phyloP scores from a whole-genome alignment of 1,140 invertebrate species.

The Drosophila pseudoobscura region DNA sequence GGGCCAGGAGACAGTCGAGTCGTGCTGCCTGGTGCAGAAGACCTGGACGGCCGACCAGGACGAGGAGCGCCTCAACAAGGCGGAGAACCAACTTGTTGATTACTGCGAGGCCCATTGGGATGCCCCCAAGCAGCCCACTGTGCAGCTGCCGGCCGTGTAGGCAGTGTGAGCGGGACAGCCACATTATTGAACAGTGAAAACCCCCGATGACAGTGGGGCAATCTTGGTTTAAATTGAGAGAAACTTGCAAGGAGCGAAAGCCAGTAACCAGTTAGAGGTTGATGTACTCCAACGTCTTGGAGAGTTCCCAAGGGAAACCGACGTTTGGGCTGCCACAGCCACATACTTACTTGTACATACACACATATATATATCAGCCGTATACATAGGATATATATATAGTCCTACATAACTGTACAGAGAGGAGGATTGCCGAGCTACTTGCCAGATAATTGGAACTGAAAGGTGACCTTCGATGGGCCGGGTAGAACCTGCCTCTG shows the following conservation, averaged over 20 bases:
- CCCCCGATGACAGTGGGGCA: conserved; percentile 65
- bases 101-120: conserved; percentile 86
- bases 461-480: conserved; percentile 64
- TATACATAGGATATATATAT: conserved; percentile 35
- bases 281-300: conserved; percentile 72
- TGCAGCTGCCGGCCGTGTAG: conserved; percentile 86
- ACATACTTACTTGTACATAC: conserved; percentile 27
- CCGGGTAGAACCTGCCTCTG: conserved; percentile 57
- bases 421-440: conserved; percentile 44
- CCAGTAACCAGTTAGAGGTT: conserved; percentile 70
- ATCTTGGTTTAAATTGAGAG: conserved; percentile 44
- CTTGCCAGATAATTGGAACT: conserved; percentile 48
- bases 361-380: conserved; percentile 42
- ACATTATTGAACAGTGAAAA: conserved; percentile 51
- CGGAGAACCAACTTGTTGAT: conserved; percentile 85
- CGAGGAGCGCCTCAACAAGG: conserved; percentile 83
- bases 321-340: conserved; percentile 44
- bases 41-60: conserved; percentile 84
- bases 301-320: conserved; percentile 76
- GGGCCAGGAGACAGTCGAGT: conserved; percentile 81
- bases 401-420: conserved; percentile 39
- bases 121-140: conserved; percentile 84
- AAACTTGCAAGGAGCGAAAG: conserved; percentile 18
- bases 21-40: conserved; percentile 85
- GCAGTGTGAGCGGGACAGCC: conserved; percentile 9